phyloP scores from a whole-genome alignment of 2,888 invertebrate genomes.

The Drosophila lutescens region DNA sequence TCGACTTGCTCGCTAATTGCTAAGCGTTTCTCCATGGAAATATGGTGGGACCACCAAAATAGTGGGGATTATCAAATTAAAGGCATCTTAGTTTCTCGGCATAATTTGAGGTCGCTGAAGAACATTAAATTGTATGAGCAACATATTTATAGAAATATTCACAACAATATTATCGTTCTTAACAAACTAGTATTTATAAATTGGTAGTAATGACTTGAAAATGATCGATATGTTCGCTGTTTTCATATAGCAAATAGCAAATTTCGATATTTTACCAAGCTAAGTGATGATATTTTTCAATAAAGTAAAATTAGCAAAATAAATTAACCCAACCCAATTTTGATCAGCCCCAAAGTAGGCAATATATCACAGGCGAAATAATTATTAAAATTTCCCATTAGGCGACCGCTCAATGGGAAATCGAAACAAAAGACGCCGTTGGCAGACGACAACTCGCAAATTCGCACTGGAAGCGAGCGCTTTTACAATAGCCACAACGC shows the following conservation, averaged over 20 bases:
- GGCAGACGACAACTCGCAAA: conserved; percentile 24
- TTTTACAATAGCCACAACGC: conserved; percentile 46
- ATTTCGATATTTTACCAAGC: no score
- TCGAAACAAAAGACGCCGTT: conserved; percentile 19
- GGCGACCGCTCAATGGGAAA: conserved; percentile 14
- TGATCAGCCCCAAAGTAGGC: conserved; percentile 14
- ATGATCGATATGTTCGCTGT: no score
- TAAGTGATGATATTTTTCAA: no score
- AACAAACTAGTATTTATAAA: no score
- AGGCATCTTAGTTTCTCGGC: not conserved
- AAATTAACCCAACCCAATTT: no score
- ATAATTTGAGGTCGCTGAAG: not conserved
- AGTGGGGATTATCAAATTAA: not conserved
- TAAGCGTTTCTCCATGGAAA: conserved; percentile 5
- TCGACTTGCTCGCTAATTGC: conserved; percentile 22
- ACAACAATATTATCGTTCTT: no score
- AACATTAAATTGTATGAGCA: not conserved
- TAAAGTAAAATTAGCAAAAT: no score
- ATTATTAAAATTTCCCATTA: conserved; percentile 32
- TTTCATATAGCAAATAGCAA: no score
- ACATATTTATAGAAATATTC: no score
- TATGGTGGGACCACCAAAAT: not conserved
- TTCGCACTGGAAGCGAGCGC: conserved; percentile 2
- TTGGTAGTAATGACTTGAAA: no score
- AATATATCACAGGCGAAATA: conserved; percentile 21